Evolutionary conservation across 2,113 vertebrate species (phyloP), one percentile per base, ranked within the genome.

Genomic region (Phaetusa simplex): DNA sequence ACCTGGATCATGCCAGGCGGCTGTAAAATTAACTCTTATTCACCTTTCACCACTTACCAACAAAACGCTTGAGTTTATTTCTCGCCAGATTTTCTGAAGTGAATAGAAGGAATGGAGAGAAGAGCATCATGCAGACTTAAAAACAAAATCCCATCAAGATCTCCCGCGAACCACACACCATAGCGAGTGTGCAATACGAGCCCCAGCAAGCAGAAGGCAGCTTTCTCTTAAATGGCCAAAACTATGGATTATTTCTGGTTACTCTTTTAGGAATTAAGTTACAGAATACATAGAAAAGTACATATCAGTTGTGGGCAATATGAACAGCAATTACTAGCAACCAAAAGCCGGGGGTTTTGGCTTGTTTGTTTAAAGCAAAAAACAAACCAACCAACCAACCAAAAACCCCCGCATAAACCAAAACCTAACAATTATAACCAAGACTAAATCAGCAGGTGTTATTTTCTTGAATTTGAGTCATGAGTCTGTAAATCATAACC

Each of bases 111-210:
- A 65, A 83, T 0, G 18, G 5, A 55, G 26, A 67, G 26, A 71
- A 70, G 22, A 87, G 36, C 19, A 53, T 36, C 52, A 49, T 14
- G 13, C 30, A 70, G 36, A 72, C 9, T 40, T 50, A 27, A n/a
- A 18, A 81, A 50, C 6, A 14, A 78, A 66, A 81, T 2, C 9
- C 45, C 40, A 40, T 40, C 22, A 52, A 83, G 47, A 77, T 32
- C 4, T 18, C 9, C 16, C 1, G 3, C 1, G 7, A 47, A 38
- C 8, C 29, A 50, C 26, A 11, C 9, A 14, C 4, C 7, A 4
- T 3, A 11, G 5, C 9, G 8, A 61, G 26, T 0, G 0, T 11
- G 67, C 64, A 56, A 21, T 7, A 36, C 6, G 4, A 67, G 70
- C 19, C 49, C 8, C 49, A 70, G 24, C 38, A 71, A 71, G 10